Base-by-base conservation (phyloP, 2,888 invertebrate genomes). In the Meiosimyza platycephala region DNA sequence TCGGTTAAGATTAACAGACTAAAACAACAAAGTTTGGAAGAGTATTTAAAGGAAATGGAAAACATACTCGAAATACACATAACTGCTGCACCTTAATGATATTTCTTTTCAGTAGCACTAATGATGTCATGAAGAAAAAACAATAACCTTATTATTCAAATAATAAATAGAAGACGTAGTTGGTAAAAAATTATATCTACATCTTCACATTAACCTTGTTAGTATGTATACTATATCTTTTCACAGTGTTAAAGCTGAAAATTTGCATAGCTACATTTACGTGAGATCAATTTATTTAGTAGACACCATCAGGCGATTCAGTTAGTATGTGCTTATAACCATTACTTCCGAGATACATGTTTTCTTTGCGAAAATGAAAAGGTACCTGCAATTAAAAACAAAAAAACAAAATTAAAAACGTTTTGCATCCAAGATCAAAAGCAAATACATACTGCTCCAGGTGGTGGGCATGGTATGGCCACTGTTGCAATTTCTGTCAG, bases 261-360 rank as follows among this genome's bases (percentile, higher is more conserved):
- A 40, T 40, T 40, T 40, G 40, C 40, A 40, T 40, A 40, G 40
- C 40, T 40, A 40, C 40, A 40, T 40, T 9, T 40, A 40, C 40
- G 40, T 40, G 33, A 15, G 16, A 67, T 48, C 22, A n/a, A 6
- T 6, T n/a, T 6, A 57, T 67, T 73, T 81, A 84, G 64, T 83
- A 80, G 75, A 82, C 82, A 73, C 85, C 86, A 79, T 85, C 85
- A 12, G 85, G 86, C 11, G 82, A 80, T 62, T 85, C 84, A 54
- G 85, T 81, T 33, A 88, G 78, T 72, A 87, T 85, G 73, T 88
- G 86, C 71, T 87, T 86, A 63, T 86, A 87, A 1, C 87, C 87
- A 78, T 86, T 85, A 78, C 85, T 85, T 70, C 87, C 87, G 64
- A 87, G 74, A 66, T 86, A 85, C 87, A 88, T 88, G 72, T 87